Percentiles rank a stretch among this genome's conserved stretches.
Conservation (phyloP, 2,113 vertebrate genomes). For the Silurus glanis region DNA sequence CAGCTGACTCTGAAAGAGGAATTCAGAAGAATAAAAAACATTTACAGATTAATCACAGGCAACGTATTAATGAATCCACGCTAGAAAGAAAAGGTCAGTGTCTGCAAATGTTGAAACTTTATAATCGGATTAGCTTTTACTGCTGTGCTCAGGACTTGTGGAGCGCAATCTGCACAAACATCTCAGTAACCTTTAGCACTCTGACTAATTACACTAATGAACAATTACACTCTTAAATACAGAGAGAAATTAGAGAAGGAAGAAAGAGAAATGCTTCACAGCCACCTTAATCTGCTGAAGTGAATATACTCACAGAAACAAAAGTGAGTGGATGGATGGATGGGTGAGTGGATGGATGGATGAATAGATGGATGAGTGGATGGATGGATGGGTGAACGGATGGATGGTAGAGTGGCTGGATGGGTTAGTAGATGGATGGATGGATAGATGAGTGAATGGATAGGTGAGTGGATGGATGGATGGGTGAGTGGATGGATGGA, state of each 20-base stretch:
- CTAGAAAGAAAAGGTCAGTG: background rate
- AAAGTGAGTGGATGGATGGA: too few species aligned
- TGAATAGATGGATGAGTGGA: too few species aligned
- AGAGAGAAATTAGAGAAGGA: background rate
- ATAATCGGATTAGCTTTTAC: conserved; percentile 15
- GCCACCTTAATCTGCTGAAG: background rate
- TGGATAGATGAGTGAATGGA: too few species aligned
- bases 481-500: too few species aligned
- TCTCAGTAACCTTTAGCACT: background rate
- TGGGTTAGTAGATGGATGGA: too few species aligned
- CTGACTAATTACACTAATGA: background rate
- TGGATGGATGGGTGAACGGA: too few species aligned
- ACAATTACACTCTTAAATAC: background rate
- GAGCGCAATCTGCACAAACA: background rate
- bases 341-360: too few species aligned
- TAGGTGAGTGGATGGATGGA: too few species aligned
- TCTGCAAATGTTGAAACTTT: background rate
- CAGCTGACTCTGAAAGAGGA: conserved; percentile 67
- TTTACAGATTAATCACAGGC: conserved; percentile 11
- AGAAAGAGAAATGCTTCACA: background rate
- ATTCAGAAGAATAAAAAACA: background rate
- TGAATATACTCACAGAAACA: background rate
- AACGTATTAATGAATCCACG: conserved; percentile 21
- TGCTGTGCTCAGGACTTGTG: background rate
- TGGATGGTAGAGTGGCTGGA: too few species aligned